phyloP scores from a whole-genome alignment of 92 coral and sea anemone genomes.

The Plumapathes pennacea region DNA sequence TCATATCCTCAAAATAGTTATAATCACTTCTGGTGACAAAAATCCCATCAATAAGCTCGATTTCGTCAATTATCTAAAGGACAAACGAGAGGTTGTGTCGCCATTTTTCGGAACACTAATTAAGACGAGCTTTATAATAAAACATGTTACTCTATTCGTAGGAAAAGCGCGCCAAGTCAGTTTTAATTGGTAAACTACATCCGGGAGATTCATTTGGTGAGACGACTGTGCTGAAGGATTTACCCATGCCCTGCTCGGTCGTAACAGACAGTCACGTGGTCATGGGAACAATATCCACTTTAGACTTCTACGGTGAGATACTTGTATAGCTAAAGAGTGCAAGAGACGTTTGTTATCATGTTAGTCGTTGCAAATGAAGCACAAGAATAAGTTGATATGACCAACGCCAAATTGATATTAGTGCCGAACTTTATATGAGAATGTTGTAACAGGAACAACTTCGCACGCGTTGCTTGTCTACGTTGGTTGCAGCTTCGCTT shows the following conservation, averaged over 20 bases:
- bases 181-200: constrained; percentile 79
- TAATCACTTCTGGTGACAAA: no score
- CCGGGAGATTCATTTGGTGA: constrained; percentile 99
- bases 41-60: no score
- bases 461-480: no score
- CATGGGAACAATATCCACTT: constrained; percentile 84
- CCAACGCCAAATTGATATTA: background rate
- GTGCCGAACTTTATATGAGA: background rate
- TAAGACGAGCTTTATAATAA: no score
- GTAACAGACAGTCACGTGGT: constrained; percentile 74
- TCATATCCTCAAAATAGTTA: no score
- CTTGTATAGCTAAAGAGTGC: background rate
- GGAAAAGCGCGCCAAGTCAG: constrained; percentile 83
- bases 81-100: no score
- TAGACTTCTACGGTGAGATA: constrained; percentile 79
- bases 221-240: constrained; percentile 74
- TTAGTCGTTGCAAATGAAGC: background rate
- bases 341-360: background rate
- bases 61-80: no score
- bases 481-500: no score
- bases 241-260: constrained; percentile 78
- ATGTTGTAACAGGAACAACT: no score
- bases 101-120: no score
- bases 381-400: background rate
- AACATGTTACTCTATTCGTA: constrained; percentile 2